These are phyloP conservation scores for Ametastegia equiseti DNA, from an alignment of 2,888 invertebrate genomes.

Conservation along the genomic window DNA sequence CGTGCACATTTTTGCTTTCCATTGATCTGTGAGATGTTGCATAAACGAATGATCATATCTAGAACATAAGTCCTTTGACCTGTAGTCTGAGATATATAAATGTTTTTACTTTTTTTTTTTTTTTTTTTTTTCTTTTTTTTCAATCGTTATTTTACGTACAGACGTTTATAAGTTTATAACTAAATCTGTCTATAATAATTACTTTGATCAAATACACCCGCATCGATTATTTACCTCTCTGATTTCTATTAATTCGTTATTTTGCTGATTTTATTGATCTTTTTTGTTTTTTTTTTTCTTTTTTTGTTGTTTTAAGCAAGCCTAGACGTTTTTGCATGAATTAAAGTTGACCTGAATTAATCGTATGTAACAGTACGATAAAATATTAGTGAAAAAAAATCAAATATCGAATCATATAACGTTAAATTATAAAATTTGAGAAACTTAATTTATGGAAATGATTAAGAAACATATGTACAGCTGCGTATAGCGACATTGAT, in stretches of 20 bases:
- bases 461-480: too few species aligned
- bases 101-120: neutral
- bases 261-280: too few species aligned
- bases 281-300: too few species aligned
- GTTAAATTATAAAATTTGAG: constrained; percentile 8
- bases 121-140: neutral
- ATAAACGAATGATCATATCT: constrained; percentile 60
- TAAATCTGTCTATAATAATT: too few species aligned
- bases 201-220: too few species aligned
- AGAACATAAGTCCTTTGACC: constrained; percentile 50
- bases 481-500: neutral
- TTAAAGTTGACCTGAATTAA: neutral
- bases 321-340: neutral
- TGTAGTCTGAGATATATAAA: neutral
- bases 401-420: neutral
- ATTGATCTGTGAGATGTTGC: constrained; percentile 66
- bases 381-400: neutral
- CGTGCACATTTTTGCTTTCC: constrained; percentile 71
- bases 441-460: neutral
- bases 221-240: too few species aligned
- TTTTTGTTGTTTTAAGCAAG: too few species aligned
- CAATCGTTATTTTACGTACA: neutral
- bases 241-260: too few species aligned
- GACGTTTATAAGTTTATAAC: too few species aligned
- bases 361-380: neutral